Evolutionary conservation across 2,797 vertebrate species (phyloP).

Genomic region (Enteromius viviparus): DNA sequence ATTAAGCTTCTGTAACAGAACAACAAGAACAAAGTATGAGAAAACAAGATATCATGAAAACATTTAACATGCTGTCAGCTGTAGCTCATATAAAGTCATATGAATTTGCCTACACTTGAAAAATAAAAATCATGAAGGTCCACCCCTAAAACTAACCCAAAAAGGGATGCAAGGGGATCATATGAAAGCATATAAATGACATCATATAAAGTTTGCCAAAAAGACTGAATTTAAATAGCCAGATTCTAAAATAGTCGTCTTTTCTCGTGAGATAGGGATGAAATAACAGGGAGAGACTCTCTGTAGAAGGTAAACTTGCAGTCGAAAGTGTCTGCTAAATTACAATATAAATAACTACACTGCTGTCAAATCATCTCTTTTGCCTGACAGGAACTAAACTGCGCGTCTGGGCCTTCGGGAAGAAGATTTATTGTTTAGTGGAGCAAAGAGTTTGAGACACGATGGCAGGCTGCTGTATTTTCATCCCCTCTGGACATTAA

Average conservation of each 20-base stretch:
- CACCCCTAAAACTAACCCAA: too few relatives aligned
- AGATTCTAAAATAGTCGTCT: not conserved
- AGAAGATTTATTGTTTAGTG: slow-evolving; percentile 28
- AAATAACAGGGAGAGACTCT: not conserved
- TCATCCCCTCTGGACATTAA: slow-evolving; percentile 19
- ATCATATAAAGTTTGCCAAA: not conserved
- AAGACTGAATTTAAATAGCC: not conserved
- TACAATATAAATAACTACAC: slow-evolving; percentile 5
- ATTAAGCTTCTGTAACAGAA: not conserved
- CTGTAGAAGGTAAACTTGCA: slow-evolving; percentile 1
- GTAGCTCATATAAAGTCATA: too few relatives aligned
- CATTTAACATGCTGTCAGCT: not conserved
- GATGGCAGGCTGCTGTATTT: not conserved
- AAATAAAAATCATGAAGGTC: too few relatives aligned
- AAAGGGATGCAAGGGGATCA: too few relatives aligned
- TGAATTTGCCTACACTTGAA: too few relatives aligned
- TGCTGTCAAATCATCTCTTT: not conserved
- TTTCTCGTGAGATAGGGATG: not conserved
- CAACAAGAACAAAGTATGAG: not conserved
- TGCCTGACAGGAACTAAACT: slow-evolving; percentile 15
- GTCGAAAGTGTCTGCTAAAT: not conserved
- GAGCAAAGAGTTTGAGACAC: slow-evolving; percentile 28
- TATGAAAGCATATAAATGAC: too few relatives aligned
- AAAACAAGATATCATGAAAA: not conserved
- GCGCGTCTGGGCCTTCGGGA: not conserved